Conservation (phyloP, 2,888 invertebrate species). For the Harpalus rufipes region DNA sequence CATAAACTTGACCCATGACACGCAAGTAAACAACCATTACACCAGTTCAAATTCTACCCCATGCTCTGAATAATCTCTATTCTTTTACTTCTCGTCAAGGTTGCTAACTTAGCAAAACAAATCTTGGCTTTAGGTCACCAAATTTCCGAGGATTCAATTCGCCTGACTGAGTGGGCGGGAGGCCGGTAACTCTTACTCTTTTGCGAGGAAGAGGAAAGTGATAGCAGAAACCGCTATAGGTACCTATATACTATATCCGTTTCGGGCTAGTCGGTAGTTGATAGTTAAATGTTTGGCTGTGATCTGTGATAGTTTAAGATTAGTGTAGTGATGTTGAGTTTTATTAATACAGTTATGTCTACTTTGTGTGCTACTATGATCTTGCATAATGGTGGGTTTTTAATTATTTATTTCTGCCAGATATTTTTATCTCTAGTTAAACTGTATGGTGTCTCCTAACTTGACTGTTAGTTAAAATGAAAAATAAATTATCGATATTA, state of each 20-base stretch:
- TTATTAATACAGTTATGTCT: constrained; percentile 11
- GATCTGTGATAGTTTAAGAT: neutral
- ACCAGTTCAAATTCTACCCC: too few relatives aligned
- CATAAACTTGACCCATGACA: too few relatives aligned
- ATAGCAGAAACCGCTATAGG: neutral
- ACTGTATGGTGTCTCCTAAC: too few relatives aligned
- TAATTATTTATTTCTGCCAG: too few relatives aligned
- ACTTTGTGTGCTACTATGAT: constrained; percentile 45
- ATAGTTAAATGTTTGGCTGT: constrained; percentile 9
- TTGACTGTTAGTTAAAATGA: too few relatives aligned
- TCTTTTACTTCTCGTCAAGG: too few relatives aligned
- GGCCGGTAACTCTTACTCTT: neutral
- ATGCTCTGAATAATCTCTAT: too few relatives aligned
- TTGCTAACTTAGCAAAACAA: too few relatives aligned
- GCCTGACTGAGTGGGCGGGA: neutral
- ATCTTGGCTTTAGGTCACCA: neutral
- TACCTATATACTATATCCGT: neutral
- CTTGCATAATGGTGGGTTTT: constrained; percentile 32
- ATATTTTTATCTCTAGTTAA: too few relatives aligned
- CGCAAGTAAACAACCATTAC: too few relatives aligned
- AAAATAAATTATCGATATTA: too few relatives aligned
- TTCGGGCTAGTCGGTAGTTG: constrained; percentile 1
- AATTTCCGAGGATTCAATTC: neutral
- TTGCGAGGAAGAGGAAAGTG: constrained; percentile 1
- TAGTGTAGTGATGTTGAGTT: constrained; percentile 7